phyloP scores from a whole-genome alignment of 1,140 invertebrate species.

The Kradibia gibbosae region DNA sequence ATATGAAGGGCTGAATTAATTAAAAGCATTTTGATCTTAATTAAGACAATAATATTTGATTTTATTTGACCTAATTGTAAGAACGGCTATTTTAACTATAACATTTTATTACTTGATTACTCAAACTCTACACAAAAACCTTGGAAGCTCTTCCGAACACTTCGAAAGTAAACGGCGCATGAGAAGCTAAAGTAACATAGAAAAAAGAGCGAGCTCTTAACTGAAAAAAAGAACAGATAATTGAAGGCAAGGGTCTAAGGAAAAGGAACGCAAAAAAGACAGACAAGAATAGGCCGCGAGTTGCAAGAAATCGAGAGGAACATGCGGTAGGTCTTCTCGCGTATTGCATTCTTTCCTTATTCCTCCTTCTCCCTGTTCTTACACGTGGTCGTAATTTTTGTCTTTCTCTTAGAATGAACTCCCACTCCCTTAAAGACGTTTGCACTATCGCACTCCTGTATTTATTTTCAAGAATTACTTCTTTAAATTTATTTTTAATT shows the following conservation, averaged over 20 bases:
- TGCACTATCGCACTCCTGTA: neutral
- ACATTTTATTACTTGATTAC: neutral
- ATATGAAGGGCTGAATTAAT: neutral
- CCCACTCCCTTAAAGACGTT: neutral
- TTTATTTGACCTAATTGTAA: constrained; percentile 3
- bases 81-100: neutral
- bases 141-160: neutral
- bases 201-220: constrained; percentile 53
- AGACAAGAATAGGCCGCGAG: constrained; percentile 22
- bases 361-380: neutral
- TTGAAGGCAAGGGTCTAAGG: constrained; percentile 17
- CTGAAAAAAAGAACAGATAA: constrained; percentile 53
- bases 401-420: neutral
- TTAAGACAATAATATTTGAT: neutral
- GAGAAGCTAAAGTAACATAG: constrained; percentile 44
- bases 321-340: constrained; percentile 46
- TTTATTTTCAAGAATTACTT: too few relatives aligned
- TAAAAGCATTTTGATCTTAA: neutral
- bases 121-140: constrained; percentile 7
- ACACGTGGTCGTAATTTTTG: constrained; percentile 31
- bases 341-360: neutral
- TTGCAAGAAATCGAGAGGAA: constrained; percentile 34
- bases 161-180: constrained; percentile 29
- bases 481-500: too few relatives aligned
- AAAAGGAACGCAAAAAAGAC: constrained; percentile 21